Base-by-base conservation (phyloP, 2,113 vertebrate genomes). In the Asarcornis scutulata region DNA sequence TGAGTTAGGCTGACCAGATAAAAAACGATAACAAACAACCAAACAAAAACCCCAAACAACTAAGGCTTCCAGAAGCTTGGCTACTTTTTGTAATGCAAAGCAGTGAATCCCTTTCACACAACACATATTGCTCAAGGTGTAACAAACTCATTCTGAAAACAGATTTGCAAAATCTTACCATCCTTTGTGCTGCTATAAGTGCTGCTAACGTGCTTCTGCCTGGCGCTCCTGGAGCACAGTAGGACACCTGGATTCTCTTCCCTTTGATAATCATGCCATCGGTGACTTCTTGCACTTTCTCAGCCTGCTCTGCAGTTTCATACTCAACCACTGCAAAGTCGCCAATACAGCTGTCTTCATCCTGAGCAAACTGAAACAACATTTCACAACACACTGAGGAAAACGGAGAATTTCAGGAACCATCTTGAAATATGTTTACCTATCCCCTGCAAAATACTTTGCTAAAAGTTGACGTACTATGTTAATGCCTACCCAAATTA, bases 321-420 rank as follows among this genome's bases (percentile, higher is more conserved):
- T 99, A 99, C 94, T 99, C 99, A 60, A 99, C 96, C 93, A 99
- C 99, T 0, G 99, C 99, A 14, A 99, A 99, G 76, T 99, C 98
- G 7, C 98, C 98, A 5, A 98, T 97, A 2, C 96, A 98, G 55
- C 98, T 98, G 16, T 99, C 99, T 98, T 99, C 99, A 38, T 99
- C 99, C 98, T 99, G 99, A 78, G 99, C 99, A 91, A 99, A 98
- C 99, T 99, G 97, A 91, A 79, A 83, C 79, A 6, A 82, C 75
- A 72, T 32, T 46, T 85, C 38, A 83, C 40, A 78, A n/a, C 2
- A 26, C 4, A 6, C 27, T 88, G 52, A 85, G 20, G 9, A 13
- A 29, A 62, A 7, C 0, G 11, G 25, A 38, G 1, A 11, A 31
- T 3, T 36, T 17, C 60, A n/a, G 42, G 22, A 22, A 62, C 53